A percentile compares a stretch with the other conserved stretches of the same genome.
Evolutionary conservation across 2,888 invertebrate genomes (phyloP).

Genomic region (Atrina japonica): DNA sequence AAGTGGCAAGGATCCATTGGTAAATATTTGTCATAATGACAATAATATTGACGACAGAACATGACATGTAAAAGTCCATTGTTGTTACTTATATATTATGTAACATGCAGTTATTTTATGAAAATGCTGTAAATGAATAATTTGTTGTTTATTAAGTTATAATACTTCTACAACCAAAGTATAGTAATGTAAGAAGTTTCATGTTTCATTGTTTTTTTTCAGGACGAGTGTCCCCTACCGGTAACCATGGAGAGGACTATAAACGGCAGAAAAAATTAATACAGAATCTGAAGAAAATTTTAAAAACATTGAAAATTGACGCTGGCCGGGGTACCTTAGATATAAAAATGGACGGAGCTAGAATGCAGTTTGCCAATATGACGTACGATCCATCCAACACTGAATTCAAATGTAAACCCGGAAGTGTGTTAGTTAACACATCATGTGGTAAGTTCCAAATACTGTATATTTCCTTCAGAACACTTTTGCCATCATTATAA

Average conservation of each 20-base stretch:
- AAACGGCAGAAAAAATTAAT: slow-evolving; percentile 49
- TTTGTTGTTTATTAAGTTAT: no score
- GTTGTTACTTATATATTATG: no score
- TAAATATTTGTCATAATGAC: no score
- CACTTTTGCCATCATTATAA: no score
- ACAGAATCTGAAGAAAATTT: slow-evolving; percentile 62
- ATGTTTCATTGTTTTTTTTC: no score
- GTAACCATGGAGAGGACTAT: slow-evolving; percentile 32
- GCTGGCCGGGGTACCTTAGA: slow-evolving; percentile 77
- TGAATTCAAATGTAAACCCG: slow-evolving; percentile 82
- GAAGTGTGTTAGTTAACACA: slow-evolving; percentile 83
- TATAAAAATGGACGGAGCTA: slow-evolving; percentile 65
- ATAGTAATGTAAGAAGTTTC: no score
- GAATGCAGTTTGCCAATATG: slow-evolving; percentile 69
- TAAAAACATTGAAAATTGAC: slow-evolving; percentile 70
- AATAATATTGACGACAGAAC: no score
- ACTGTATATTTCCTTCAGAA: background rate
- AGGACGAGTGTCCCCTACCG: slow-evolving; percentile 36
- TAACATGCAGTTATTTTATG: no score
- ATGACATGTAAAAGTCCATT: no score
- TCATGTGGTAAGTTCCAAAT: slow-evolving; percentile 83
- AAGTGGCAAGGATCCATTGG: no score
- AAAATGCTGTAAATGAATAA: no score
- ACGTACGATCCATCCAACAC: slow-evolving; percentile 67
- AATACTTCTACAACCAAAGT: no score